Base-by-base conservation (phyloP, 2,888 invertebrate genomes). In the Agonopterix arenella region DNA sequence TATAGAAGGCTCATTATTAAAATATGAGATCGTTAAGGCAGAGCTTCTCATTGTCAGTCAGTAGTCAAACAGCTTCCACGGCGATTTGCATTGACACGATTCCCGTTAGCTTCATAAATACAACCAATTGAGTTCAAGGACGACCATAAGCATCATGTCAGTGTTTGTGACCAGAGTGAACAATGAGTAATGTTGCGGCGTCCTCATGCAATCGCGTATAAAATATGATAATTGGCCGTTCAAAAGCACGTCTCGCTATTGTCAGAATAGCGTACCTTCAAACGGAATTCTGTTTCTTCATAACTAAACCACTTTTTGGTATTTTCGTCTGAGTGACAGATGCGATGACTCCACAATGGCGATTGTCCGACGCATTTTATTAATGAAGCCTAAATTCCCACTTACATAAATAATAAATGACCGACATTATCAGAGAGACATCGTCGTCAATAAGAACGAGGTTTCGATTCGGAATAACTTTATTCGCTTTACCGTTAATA, bases 71-170 rank as follows among this genome's bases (percentile, higher is more conserved):
- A 70, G 74, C 70, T 76, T 77, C 78, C 66, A 80, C 60, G 70
- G 73, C 64, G 59, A 78, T 84, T 84, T 79, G 73, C 84, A 84
- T 84, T 85, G 83, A 85, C 84, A 85, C 78, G 78, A 79, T 76
- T 84, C 79, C 84, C 80, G 80, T 80, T 82, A 82, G 80, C 80
- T 79, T 80, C 78, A 80, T 83, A 80, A 84, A 83, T 79, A 76
- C 74, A 74, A 66, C 70, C 80, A 79, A 89, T 89, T 82, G 82
- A 88, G 88, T 86, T 88, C 86, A 88, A 86, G 88, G 86, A 82
- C 86, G 73, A 64, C 64, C 67, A 78, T 83, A 80, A 84, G 77
- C 81, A 79, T 82, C 78, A 79, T 73, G 71, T 62, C 74, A 70
- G 68, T 66, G 76, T 76, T 70, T 85, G 88, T 81, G 88, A 84